These are phyloP conservation scores for Diplosoma virens DNA, from an alignment of 23 tunicate genomes.

Conservation along the genomic window DNA sequence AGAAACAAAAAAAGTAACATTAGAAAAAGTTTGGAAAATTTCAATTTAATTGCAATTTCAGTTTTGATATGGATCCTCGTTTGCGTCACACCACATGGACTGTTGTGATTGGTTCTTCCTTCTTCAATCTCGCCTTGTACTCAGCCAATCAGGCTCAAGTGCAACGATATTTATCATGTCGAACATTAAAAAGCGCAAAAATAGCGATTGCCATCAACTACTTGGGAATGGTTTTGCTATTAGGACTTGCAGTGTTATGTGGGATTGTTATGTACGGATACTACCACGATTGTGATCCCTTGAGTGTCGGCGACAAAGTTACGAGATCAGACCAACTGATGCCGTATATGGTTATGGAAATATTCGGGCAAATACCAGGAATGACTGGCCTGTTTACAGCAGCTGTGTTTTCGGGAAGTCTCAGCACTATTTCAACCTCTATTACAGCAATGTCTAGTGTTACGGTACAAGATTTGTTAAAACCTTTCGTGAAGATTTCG, in stretches of 20 bases:
- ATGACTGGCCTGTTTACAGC: constrained; percentile 46
- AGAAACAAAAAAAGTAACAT: too few species aligned
- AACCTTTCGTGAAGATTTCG: neutral
- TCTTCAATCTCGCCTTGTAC: constrained; percentile 51
- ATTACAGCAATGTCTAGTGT: constrained; percentile 49
- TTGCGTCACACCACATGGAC: constrained; percentile 51
- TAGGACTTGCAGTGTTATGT: constrained; percentile 30
- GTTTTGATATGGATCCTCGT: constrained; percentile 63
- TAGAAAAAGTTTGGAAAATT: too few species aligned
- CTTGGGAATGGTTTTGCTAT: constrained; percentile 39
- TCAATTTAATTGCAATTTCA: too few species aligned
- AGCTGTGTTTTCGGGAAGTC: constrained; percentile 52
- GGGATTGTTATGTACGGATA: constrained; percentile 67
- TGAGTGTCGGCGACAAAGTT: neutral
- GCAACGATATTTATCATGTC: constrained; percentile 72
- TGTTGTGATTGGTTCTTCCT: constrained; percentile 31
- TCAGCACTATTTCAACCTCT: constrained; percentile 60
- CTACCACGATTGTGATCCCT: constrained; percentile 61
- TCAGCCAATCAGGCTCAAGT: constrained; percentile 72
- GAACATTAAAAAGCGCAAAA: constrained; percentile 55
- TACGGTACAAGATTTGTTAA: constrained; percentile 25
- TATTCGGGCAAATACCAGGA: constrained; percentile 38
- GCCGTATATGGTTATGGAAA: constrained; percentile 45
- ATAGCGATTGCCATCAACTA: constrained; percentile 41
- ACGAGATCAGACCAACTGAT: constrained; percentile 13